These are phyloP conservation scores for Pipistrellus pygmaeus DNA, from an alignment of 2,797 vertebrate genomes.

Conservation along the genomic window DNA sequence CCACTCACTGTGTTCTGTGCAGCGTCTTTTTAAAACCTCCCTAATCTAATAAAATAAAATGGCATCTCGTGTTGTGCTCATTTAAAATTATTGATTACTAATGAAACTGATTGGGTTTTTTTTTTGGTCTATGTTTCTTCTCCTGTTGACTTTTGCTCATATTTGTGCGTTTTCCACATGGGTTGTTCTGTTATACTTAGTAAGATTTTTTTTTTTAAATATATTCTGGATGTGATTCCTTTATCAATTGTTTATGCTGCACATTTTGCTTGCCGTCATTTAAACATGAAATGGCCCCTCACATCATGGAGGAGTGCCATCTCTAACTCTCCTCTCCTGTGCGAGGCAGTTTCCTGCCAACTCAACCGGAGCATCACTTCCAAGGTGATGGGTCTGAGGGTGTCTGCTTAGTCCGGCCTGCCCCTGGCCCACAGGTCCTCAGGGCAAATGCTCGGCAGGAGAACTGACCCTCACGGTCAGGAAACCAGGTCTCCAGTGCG, in stretches of 20 bases:
- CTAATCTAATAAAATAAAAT: not conserved
- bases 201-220: not conserved
- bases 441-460: not conserved
- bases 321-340: not conserved
- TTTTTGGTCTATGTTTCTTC: not conserved
- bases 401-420: not conserved
- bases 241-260: not conserved
- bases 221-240: not conserved
- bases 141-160: not conserved
- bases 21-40: not conserved
- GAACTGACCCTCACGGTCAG: not conserved
- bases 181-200: not conserved
- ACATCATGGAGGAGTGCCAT: not conserved
- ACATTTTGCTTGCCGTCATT: not conserved
- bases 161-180: not conserved
- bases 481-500: not conserved
- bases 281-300: not conserved
- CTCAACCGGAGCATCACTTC: not conserved
- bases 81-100: not conserved
- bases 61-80: not conserved
- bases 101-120: not conserved
- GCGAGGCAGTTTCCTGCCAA: not conserved
- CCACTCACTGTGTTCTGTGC: not conserved
- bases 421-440: not conserved
- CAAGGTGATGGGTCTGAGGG: not conserved